Percentiles rank a stretch among this genome's conserved stretches.
phyloP scores from a whole-genome alignment of 1,140 invertebrate species.

The Drosophila novamexicana region DNA sequence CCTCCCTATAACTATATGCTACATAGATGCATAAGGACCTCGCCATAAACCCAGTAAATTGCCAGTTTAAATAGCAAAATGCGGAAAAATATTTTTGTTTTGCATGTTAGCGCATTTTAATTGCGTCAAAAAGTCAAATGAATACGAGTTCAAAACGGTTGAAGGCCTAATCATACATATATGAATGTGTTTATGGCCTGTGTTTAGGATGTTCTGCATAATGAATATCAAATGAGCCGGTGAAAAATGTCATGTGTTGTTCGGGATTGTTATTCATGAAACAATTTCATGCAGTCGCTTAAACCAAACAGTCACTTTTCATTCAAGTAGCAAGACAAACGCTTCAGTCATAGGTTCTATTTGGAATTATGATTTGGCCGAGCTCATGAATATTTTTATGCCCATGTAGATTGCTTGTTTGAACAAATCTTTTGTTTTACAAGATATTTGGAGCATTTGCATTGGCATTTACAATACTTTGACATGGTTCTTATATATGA shows the following conservation, averaged over 20 bases:
- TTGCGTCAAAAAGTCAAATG: constrained; percentile 73
- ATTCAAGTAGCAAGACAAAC: constrained; percentile 4
- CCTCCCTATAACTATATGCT: constrained; percentile 1
- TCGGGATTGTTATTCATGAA: constrained; percentile 30
- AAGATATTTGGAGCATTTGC: too few species aligned
- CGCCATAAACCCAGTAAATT: constrained; percentile 23
- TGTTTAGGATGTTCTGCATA: constrained; percentile 55
- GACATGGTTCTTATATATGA: too few species aligned
- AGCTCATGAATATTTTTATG: too few species aligned
- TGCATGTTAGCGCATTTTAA: constrained; percentile 58
- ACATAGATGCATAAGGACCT: neutral
- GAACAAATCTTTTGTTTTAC: too few species aligned
- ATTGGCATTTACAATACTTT: too few species aligned
- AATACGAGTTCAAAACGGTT: constrained; percentile 45
- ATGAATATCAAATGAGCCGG: constrained; percentile 66
- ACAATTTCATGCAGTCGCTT: constrained; percentile 25
- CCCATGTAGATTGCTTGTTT: too few species aligned
- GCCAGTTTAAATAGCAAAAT: constrained; percentile 28
- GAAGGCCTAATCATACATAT: constrained; percentile 36
- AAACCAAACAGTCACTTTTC: constrained; percentile 19
- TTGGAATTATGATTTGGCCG: too few species aligned
- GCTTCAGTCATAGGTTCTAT: neutral
- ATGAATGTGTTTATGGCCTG: constrained; percentile 65
- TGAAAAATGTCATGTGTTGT: constrained; percentile 37
- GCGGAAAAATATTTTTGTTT: constrained; percentile 52